Base-by-base conservation (phyloP, 2,113 vertebrate species). In the Bufo bufo region DNA sequence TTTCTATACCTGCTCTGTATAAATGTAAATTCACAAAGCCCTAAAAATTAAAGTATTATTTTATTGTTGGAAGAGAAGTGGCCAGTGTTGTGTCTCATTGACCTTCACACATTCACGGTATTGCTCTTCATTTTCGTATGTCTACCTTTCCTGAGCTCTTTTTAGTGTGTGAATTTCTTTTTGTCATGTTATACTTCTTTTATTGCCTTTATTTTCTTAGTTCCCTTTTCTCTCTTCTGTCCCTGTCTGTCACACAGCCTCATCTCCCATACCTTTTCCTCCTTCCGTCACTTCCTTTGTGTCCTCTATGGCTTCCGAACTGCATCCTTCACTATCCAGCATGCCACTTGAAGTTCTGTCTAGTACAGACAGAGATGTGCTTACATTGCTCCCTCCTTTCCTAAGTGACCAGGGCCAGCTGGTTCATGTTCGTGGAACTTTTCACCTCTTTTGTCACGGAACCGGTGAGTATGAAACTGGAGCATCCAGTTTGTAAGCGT, bases 381-480 rank as follows among this genome's bases (percentile, higher is more conserved):
- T 97, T 91, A 90, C 93, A 90, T 93, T 99, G 92, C 93, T 99
- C 92, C 97, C 97, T n/a, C 98, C 98, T 90, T 92, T 98, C 92
- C 94, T 99, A 93, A 97, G 95, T 92, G 97, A 99, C 92, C 98
- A 99, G 94, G 94, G 95, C 89, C 97, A 96, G 95, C 95, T 95
- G 85, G 94, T 98, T 92, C 95, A 95, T 78, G 93, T 93, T 89
- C 94, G 93, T 89, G 96, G 95, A 94, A 91, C 93, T 84, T 97
- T 99, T 90, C 95, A 93, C 84, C 98, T 99, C 95, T 97, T 98
- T 97, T 99, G 98, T 91, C 97, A 97, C 92, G 98, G 97, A 82
- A 93, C 95, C 94, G 98, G 98, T 99, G 95, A 97, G 98, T 95
- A 91, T 74, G 43, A 71, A 71, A 14, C 0, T 14, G 3, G 69